phyloP scores from a whole-genome alignment of 37 sponge, comb jelly and placozoan genomes.

The Mnemiopsis leidyi region DNA sequence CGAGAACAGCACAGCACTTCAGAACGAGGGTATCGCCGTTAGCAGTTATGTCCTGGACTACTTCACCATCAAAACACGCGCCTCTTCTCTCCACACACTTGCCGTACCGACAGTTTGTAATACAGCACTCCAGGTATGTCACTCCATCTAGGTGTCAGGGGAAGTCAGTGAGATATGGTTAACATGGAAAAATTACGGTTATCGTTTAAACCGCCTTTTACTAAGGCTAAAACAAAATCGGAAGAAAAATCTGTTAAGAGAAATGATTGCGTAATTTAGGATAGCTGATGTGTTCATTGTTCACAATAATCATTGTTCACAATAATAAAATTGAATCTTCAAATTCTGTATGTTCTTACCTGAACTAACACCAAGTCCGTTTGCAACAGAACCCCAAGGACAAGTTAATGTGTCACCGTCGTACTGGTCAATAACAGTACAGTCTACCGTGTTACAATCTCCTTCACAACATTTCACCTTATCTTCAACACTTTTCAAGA shows the following conservation, averaged over 20 bases:
- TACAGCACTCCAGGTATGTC: conserved; percentile 43
- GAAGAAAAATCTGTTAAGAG: no score
- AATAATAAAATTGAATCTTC: no score
- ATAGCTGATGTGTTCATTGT: no score
- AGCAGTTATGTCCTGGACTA: background rate
- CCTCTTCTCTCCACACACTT: background rate
- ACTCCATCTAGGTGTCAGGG: conserved; percentile 15
- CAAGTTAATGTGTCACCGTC: background rate
- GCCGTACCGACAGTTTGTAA: conserved; percentile 47
- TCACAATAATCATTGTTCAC: no score
- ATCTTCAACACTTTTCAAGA: background rate
- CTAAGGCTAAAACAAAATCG: no score
- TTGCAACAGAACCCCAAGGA: conserved; percentile 50
- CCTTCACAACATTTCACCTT: conserved; percentile 59
- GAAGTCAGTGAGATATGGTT: no score
- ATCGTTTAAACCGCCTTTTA: no score
- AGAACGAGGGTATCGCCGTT: background rate
- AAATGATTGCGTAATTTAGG: no score
- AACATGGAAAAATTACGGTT: no score
- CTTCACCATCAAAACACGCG: background rate
- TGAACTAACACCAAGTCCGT: conserved; percentile 22
- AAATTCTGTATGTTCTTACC: background rate
- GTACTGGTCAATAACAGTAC: conserved; percentile 23
- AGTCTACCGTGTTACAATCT: background rate
- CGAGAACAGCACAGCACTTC: conserved; percentile 21